Conservation (phyloP, 2,113 vertebrate genomes). For the Carettochelys insculpta region DNA sequence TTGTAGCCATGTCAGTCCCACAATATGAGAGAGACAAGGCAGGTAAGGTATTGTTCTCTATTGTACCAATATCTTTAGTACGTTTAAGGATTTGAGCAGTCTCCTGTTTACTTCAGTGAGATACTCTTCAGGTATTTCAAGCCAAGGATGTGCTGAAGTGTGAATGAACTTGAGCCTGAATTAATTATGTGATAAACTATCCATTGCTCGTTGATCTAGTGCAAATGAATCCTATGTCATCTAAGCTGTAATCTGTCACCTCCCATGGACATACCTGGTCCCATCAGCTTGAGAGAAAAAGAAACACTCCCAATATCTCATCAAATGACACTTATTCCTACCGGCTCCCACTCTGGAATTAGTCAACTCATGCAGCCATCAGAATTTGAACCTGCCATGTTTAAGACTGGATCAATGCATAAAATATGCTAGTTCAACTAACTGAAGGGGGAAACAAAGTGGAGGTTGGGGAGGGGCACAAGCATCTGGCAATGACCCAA, state of each 20-base stretch:
- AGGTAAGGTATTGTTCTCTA: background rate
- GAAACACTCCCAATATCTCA: background rate
- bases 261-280: background rate
- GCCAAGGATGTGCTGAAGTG: background rate
- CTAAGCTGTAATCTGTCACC: rapidly evolving
- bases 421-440: rapidly evolving
- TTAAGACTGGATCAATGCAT: rapidly evolving
- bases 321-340: background rate
- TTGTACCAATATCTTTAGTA: background rate
- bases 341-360: background rate
- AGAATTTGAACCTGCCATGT: rapidly evolving
- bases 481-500: background rate
- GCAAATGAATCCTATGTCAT: rapidly evolving
- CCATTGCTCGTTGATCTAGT: background rate
- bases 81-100: rapidly evolving
- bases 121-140: rapidly evolving
- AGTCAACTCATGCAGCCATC: rapidly evolving
- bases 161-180: background rate
- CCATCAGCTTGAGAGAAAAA: background rate
- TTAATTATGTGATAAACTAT: rapidly evolving
- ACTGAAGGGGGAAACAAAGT: rapidly evolving
- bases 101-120: rapidly evolving
- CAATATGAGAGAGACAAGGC: background rate
- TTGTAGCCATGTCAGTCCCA: too few relatives aligned
- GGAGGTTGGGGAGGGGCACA: background rate